A percentile compares a stretch with the other conserved stretches of the same genome.
Conservation (phyloP, 2,113 vertebrate species). For the Dermatemys mawii region DNA sequence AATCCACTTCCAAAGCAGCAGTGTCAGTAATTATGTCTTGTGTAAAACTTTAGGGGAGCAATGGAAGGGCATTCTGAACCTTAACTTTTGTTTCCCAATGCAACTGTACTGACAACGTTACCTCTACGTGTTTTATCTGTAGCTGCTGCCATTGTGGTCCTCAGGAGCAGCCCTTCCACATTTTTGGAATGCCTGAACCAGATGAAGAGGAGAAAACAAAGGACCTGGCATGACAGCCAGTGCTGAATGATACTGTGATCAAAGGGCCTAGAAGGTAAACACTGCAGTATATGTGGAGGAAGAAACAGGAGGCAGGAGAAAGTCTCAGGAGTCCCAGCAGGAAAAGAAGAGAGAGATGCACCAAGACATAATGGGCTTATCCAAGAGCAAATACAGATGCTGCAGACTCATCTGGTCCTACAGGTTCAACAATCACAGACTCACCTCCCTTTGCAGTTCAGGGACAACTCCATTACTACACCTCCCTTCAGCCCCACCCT, state of each 20-base stretch:
- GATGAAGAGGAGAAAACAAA: background rate
- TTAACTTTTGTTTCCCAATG: background rate
- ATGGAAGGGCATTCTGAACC: background rate
- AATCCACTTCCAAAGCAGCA: background rate
- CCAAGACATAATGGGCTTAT: no score
- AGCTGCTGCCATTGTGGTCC: background rate
- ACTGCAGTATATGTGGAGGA: background rate
- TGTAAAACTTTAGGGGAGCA: background rate
- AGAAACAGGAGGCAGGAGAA: background rate
- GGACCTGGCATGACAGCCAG: background rate
- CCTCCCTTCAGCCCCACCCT: no score
- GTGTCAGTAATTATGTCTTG: background rate
- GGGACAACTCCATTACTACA: no score
- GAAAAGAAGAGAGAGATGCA: no score
- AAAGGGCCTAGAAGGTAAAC: background rate
- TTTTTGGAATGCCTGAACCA: background rate
- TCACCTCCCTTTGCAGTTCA: no score
- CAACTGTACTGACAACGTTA: background rate
- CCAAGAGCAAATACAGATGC: no score
- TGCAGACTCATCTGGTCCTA: no score
- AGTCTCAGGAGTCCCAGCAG: no score
- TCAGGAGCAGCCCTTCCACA: background rate
- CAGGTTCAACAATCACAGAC: no score
- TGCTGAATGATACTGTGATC: background rate
- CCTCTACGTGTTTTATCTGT: background rate